A percentile compares a stretch with the other conserved stretches of the same genome.
These are phyloP conservation scores for Ovis canadensis DNA, from an alignment of 2,113 vertebrate genomes.

Conservation along the genomic window DNA sequence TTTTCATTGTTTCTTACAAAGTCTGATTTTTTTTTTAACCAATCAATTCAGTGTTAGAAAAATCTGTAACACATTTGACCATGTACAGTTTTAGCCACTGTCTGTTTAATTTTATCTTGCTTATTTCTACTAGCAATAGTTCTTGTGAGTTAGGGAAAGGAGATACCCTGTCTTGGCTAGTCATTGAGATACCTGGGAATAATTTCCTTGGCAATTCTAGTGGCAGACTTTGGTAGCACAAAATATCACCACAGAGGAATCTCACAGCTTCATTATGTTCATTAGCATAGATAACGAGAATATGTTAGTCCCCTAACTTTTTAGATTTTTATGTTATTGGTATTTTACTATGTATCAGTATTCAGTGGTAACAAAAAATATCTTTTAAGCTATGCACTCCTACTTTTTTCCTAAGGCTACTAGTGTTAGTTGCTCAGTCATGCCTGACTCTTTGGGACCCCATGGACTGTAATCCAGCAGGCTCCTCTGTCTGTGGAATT, in stretches of 20 bases:
- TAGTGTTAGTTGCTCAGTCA: background rate
- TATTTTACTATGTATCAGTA: background rate
- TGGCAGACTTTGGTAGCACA: background rate
- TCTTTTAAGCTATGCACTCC: background rate
- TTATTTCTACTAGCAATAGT: background rate
- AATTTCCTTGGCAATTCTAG: background rate
- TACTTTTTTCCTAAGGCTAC: background rate
- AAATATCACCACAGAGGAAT: background rate
- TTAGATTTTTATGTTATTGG: background rate
- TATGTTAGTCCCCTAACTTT: background rate
- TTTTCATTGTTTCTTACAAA: background rate
- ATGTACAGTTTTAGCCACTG: background rate
- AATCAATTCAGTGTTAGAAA: background rate
- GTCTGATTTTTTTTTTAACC: background rate
- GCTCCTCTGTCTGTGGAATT: background rate
- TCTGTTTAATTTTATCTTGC: constrained; percentile 6
- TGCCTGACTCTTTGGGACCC: background rate
- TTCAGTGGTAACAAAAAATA: background rate
- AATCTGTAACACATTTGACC: background rate
- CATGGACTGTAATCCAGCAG: background rate
- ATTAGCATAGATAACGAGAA: background rate
- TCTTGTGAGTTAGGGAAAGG: background rate
- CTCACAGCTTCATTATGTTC: background rate
- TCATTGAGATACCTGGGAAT: background rate
- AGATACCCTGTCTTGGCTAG: background rate